Conservation (phyloP, 2,888 invertebrate species). For the Aquatica leii region DNA sequence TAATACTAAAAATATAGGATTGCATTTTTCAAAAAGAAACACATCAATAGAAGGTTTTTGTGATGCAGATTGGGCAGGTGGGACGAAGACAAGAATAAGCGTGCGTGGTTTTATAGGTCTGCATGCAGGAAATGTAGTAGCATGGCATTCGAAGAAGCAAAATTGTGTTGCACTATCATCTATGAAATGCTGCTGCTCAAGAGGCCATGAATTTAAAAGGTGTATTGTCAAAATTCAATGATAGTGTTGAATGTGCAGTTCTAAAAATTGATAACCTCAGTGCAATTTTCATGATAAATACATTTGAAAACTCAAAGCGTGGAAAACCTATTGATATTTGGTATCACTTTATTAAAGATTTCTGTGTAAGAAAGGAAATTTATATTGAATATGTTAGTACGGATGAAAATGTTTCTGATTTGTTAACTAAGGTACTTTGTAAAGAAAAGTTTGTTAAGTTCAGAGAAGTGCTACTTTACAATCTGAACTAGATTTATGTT, state of each 20-base stretch:
- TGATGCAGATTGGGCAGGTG: neutral
- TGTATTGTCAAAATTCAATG: neutral
- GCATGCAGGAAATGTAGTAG: slow-evolving; percentile 30
- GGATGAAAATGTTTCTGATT: neutral
- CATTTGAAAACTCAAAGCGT: neutral
- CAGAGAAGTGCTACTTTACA: no score
- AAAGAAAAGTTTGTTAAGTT: neutral
- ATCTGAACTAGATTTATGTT: no score
- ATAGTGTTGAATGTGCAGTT: neutral
- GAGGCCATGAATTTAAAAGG: slow-evolving; percentile 24
- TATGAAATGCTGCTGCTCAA: slow-evolving; percentile 10
- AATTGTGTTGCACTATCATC: slow-evolving; percentile 21
- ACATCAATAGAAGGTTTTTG: neutral
- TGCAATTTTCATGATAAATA: neutral
- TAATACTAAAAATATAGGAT: neutral
- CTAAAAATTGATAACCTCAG: neutral
- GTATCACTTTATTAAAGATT: slow-evolving; percentile 11
- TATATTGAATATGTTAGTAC: slow-evolving; percentile 6
- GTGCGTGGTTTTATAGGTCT: neutral
- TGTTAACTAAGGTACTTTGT: neutral
- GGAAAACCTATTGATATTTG: neutral
- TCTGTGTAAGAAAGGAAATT: no score
- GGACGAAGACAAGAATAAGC: neutral
- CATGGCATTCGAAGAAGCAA: slow-evolving; percentile 31
- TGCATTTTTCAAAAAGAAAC: neutral